Evolutionary conservation across 35 echinoderm and acorn worm species (phyloP), one percentile per base, ranked within the genome.

Genomic region (Apostichopus californicus): DNA sequence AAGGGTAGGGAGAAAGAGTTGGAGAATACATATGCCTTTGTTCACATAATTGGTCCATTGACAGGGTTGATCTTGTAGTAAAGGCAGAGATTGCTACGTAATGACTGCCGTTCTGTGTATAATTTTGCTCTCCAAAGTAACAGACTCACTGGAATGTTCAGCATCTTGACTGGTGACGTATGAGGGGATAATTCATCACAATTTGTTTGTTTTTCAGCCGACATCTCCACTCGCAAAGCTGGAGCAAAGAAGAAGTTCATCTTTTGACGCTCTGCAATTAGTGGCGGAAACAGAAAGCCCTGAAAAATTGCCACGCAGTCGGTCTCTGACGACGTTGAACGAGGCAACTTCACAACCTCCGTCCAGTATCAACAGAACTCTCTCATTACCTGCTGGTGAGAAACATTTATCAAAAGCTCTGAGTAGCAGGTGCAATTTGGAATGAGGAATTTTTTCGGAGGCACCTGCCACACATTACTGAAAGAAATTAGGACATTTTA

Each of bases 231-330:
- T 89, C 0, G 14, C 24, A 57, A 89, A 89, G 86, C 24, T 89
- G 24, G 86, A 89, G 46, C 86, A 89, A 55, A 60, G 86, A n/a
- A 58, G 86, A 28, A 89, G 86, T 72, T 89, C 61, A 9, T 89
- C 86, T 72, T 71, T 66, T 66, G 86, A 89, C 26, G 86, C 57
- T 8, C 25, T 89, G 57, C 86, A 89, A 64, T 55, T 72, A 73
- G 80, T 82, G 5, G 86, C 7, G 6, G 86, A 89, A 73, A 72
- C 57, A 13, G 63, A 89, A 68, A 66, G 57, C 61, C 60, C 86
- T 6, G 86, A 89, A 26, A 89, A 89, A 89, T 20, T 89, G 52
- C 86, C 86, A 72, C 86, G 86, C 23, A 89, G 86, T 17, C 86
- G 52, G 86, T 89, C 86, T 8, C 10, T 89, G 34, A 89, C 86